A percentile compares a stretch with the other conserved stretches of the same genome.
phyloP scores from a whole-genome alignment of 2,888 invertebrate species.

The Eristalinus aeneus region DNA sequence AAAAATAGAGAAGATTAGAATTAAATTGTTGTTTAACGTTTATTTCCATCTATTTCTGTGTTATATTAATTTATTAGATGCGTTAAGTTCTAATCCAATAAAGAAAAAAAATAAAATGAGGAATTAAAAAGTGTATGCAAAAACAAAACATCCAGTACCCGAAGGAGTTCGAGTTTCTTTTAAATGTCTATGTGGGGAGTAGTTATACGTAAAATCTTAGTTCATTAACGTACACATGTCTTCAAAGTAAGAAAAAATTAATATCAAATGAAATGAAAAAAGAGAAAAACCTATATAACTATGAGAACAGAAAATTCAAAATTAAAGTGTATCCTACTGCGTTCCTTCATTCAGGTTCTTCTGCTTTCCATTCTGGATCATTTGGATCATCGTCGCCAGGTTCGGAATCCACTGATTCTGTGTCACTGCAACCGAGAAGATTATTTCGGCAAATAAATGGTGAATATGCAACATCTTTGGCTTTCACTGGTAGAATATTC shows the following conservation, averaged over 20 bases:
- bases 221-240: slow-evolving; percentile 24
- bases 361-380: slow-evolving; percentile 89
- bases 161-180: not conserved
- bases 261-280: slow-evolving; percentile 16
- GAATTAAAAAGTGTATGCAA: not conserved
- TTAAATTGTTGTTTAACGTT: slow-evolving; percentile 35
- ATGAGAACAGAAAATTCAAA: slow-evolving; percentile 43
- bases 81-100: slow-evolving; percentile 37
- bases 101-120: not conserved
- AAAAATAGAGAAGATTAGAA: slow-evolving; percentile 45
- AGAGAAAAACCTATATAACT: slow-evolving; percentile 27
- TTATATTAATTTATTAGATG: slow-evolving; percentile 39
- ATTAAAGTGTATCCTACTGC: slow-evolving; percentile 1
- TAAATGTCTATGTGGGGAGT: slow-evolving; percentile 11
- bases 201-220: not conserved
- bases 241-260: slow-evolving; percentile 22
- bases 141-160: slow-evolving; percentile 2
- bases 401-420: slow-evolving; percentile 80
- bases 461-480: slow-evolving; percentile 30
- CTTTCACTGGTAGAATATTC: not conserved
- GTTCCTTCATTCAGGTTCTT: slow-evolving; percentile 63
- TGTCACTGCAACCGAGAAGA: slow-evolving; percentile 73
- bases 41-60: slow-evolving; percentile 47
- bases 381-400: slow-evolving; percentile 91
- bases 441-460: slow-evolving; percentile 66